Evolutionary conservation across 2,888 invertebrate genomes (phyloP).

Genomic region (Amiota communis): DNA sequence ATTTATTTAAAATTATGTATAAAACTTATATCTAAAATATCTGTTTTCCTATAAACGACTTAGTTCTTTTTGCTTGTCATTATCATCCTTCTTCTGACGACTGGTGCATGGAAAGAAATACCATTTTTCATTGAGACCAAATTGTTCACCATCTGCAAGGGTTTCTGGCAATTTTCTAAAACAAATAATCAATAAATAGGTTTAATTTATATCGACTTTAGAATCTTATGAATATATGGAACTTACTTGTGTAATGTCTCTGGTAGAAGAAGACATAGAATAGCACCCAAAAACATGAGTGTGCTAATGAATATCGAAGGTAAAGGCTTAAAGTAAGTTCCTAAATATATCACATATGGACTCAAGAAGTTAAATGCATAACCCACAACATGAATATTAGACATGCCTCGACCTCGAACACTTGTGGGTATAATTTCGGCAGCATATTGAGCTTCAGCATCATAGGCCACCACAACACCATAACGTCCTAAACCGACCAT

Average conservation of each 20-base stretch:
- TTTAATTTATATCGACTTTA: not conserved
- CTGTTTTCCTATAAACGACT: too few species aligned
- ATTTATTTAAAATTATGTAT: too few species aligned
- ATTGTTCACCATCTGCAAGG: constrained; percentile 76
- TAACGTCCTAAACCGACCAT: constrained; percentile 75
- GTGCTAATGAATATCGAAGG: constrained; percentile 76
- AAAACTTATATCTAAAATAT: constrained; percentile 4
- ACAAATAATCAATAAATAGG: constrained; percentile 5
- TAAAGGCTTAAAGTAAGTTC: constrained; percentile 71
- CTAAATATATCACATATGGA: constrained; percentile 75
- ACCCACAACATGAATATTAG: constrained; percentile 77
- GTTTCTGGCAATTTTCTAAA: constrained; percentile 75
- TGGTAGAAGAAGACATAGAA: constrained; percentile 76
- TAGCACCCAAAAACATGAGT: constrained; percentile 74
- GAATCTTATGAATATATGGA: constrained; percentile 1
- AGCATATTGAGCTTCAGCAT: constrained; percentile 79
- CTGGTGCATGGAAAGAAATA: constrained; percentile 74
- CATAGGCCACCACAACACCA: constrained; percentile 77
- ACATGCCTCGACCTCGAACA: constrained; percentile 77
- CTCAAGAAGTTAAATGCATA: constrained; percentile 77
- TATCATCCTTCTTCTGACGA: constrained; percentile 18
- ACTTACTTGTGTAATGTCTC: constrained; percentile 75
- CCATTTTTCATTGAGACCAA: constrained; percentile 75
- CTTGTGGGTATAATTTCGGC: constrained; percentile 79
- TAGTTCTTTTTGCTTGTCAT: constrained; percentile 2